Evolutionary conservation across 2,797 vertebrate genomes (phyloP).

Genomic region (Odontamblyopus lacepedii): DNA sequence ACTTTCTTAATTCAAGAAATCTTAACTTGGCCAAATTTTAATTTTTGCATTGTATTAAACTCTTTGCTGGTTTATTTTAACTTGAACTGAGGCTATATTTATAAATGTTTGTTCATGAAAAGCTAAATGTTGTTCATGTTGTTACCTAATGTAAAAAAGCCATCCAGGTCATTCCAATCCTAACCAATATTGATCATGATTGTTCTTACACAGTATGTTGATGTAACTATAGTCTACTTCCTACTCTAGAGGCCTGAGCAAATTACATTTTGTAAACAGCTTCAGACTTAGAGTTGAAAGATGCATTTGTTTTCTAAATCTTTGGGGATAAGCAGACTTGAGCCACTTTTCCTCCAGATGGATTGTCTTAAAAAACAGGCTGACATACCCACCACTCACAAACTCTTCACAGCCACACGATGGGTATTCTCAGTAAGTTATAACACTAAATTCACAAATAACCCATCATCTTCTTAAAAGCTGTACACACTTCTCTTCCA

Average conservation of each 20-base stretch:
- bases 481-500: background rate
- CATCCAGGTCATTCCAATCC: background rate
- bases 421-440: background rate
- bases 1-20: no score
- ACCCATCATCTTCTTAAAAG: background rate
- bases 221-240: background rate
- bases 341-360: background rate
- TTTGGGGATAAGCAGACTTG: background rate
- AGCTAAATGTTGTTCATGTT: background rate
- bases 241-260: background rate
- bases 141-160: background rate
- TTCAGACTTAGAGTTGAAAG: constrained; percentile 4
- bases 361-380: background rate
- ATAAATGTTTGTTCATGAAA: background rate
- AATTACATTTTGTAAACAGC: constrained; percentile 7
- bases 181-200: background rate
- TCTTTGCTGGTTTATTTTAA: no score
- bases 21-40: no score
- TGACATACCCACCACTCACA: background rate
- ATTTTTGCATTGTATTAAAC: no score
- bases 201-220: background rate
- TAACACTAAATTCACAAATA: background rate
- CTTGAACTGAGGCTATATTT: background rate
- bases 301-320: background rate
- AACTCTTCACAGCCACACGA: background rate